phyloP scores from a whole-genome alignment of 2,797 vertebrate genomes.

The Scleropages formosus region DNA sequence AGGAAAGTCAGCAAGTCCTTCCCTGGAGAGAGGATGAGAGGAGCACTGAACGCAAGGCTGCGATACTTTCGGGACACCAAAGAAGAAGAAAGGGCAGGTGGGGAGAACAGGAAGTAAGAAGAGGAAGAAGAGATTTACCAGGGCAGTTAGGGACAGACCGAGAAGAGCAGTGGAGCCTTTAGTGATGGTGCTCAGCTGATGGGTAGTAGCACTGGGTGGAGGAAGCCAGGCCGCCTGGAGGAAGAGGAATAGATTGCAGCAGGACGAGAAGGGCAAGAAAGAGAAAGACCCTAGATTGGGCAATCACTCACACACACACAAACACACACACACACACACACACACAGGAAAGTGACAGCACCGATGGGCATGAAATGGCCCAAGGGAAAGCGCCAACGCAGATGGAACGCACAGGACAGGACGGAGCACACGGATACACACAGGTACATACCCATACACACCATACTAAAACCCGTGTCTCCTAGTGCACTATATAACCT shows the following conservation, averaged over 20 bases:
- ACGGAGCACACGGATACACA: conserved; percentile 47
- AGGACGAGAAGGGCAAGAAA: conserved; percentile 9
- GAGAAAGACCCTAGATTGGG: conserved; percentile 6
- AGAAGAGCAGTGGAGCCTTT: conserved; percentile 81
- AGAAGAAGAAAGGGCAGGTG: not conserved
- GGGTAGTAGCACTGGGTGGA: conserved; percentile 78
- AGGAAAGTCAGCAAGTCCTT: not conserved
- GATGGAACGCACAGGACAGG: conserved; percentile 52
- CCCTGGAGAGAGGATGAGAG: not conserved
- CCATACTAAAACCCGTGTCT: too few species aligned
- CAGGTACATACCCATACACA: too few species aligned
- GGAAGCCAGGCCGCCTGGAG: conserved; percentile 67
- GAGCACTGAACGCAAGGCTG: not conserved
- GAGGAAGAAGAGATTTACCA: conserved; percentile 63
- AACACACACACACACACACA: not conserved
- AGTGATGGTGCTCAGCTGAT: conserved; percentile 77
- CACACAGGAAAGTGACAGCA: not conserved
- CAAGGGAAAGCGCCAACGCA: too few species aligned
- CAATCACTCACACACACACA: not conserved
- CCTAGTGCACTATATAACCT: too few species aligned
- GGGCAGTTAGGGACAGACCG: conserved; percentile 80
- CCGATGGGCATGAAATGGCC: not conserved
- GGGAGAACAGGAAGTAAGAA: conserved; percentile 69
- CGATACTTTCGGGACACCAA: not conserved
- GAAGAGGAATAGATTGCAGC: conserved; percentile 53